phyloP scores from a whole-genome alignment of 2,888 invertebrate genomes.

The Netelia melanura region DNA sequence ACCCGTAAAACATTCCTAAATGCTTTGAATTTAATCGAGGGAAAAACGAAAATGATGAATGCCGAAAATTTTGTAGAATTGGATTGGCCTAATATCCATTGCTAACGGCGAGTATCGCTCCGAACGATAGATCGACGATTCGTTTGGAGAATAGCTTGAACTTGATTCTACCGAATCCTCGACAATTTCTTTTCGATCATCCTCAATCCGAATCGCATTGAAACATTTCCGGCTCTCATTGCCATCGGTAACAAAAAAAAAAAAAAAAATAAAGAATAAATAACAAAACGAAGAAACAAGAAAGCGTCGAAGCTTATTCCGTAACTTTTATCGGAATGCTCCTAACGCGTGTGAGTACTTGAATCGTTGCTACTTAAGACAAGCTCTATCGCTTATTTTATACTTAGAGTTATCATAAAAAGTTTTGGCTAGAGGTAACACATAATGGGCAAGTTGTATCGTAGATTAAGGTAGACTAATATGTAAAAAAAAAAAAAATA shows the following conservation, averaged over 20 bases:
- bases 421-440: slow-evolving; percentile 81
- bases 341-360: slow-evolving; percentile 79
- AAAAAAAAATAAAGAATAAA: slow-evolving; percentile 15
- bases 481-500: slow-evolving; percentile 79
- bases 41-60: slow-evolving; percentile 36
- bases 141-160: background rate
- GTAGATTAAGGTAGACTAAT: slow-evolving; percentile 83
- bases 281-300: background rate
- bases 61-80: slow-evolving; percentile 45
- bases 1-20: slow-evolving; percentile 43
- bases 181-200: background rate
- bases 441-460: slow-evolving; percentile 84
- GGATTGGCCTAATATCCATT: slow-evolving; percentile 61
- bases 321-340: slow-evolving; percentile 73
- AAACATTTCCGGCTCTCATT: slow-evolving; percentile 28
- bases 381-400: slow-evolving; percentile 84
- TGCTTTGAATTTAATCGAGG: slow-evolving; percentile 52
- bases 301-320: slow-evolving; percentile 60
- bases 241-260: slow-evolving; percentile 1
- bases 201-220: slow-evolving; percentile 14
- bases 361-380: slow-evolving; percentile 83
- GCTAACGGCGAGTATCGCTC: slow-evolving; percentile 25
- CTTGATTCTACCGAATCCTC: background rate
- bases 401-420: slow-evolving; percentile 81
- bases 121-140: slow-evolving; percentile 20